Conservation (phyloP, 2,888 invertebrate species). For the Biston betularia region DNA sequence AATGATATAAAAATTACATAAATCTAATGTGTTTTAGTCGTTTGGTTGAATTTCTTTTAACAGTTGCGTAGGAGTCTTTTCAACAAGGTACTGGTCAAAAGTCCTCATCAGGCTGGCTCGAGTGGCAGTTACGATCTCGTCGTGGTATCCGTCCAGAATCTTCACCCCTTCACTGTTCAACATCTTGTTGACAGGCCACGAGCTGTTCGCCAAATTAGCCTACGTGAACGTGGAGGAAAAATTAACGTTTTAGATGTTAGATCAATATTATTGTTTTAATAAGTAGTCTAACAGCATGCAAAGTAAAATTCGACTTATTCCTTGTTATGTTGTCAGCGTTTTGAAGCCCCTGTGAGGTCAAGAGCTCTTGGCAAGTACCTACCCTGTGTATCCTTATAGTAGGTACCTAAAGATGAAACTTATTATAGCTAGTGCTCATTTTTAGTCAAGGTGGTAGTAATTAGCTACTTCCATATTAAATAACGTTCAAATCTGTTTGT, state of each 20-base stretch:
- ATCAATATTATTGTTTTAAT: not conserved
- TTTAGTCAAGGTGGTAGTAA: no score
- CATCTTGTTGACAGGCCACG: conserved; percentile 59
- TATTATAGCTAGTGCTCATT: no score
- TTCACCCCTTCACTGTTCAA: conserved; percentile 55
- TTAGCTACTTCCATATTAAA: no score
- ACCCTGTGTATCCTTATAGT: no score
- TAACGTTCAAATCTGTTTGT: no score
- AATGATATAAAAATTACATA: no score
- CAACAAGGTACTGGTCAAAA: conserved; percentile 34
- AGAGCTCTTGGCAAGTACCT: no score
- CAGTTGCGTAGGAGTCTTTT: conserved; percentile 43
- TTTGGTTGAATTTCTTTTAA: conserved; percentile 27
- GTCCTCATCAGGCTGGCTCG: conserved; percentile 36
- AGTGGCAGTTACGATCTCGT: conserved; percentile 45
- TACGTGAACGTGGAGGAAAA: conserved; percentile 38
- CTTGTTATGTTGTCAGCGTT: no score
- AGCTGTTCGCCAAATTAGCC: conserved; percentile 58
- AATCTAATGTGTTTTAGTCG: not conserved
- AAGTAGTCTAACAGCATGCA: no score
- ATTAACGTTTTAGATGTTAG: not conserved
- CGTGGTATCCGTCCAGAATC: conserved; percentile 53
- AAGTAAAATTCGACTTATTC: no score
- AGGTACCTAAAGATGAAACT: no score
- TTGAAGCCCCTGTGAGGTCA: no score